These are phyloP conservation scores for Drosophila simulans DNA, from an alignment of 1,140 invertebrate genomes.

Conservation along the genomic window DNA sequence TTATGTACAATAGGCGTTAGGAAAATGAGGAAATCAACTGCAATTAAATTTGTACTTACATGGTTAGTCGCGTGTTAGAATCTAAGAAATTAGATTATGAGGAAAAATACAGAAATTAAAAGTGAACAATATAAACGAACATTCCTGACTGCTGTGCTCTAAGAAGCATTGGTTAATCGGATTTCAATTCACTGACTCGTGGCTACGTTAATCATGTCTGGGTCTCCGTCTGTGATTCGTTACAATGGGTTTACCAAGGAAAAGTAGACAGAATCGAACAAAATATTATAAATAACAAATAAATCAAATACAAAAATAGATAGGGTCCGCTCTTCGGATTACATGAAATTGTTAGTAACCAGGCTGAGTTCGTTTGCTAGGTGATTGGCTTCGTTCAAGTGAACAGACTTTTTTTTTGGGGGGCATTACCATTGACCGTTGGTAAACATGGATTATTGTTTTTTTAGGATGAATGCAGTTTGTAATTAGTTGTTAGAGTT, in stretches of 20 bases:
- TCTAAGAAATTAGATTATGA: slow-evolving; percentile 75
- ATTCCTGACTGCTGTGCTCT: slow-evolving; percentile 38
- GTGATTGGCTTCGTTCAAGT: slow-evolving; percentile 78
- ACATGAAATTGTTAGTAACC: slow-evolving; percentile 84
- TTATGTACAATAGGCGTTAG: slow-evolving; percentile 16
- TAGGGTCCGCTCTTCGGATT: slow-evolving; percentile 33
- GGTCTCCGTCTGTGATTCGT: slow-evolving; percentile 35
- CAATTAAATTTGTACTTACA: slow-evolving; percentile 73
- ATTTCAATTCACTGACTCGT: slow-evolving; percentile 29
- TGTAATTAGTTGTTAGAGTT: slow-evolving; percentile 17
- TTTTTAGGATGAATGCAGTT: slow-evolving; percentile 24
- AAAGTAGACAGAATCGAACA: slow-evolving; percentile 29
- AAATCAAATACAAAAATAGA: slow-evolving; percentile 12
- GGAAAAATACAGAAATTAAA: slow-evolving; percentile 64
- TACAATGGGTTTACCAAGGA: slow-evolving; percentile 23
- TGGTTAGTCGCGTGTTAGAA: slow-evolving; percentile 80
- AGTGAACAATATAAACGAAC: slow-evolving; percentile 54
- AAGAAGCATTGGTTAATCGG: slow-evolving; percentile 36
- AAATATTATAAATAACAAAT: slow-evolving; percentile 7
- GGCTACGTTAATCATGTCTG: slow-evolving; percentile 36
- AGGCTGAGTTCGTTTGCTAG: slow-evolving; percentile 77
- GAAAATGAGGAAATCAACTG: slow-evolving; percentile 34
- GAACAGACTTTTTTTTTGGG: slow-evolving; percentile 53
- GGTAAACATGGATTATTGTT: neutral
- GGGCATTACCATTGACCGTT: slow-evolving; percentile 10